These are phyloP conservation scores for Crotalus tigris DNA, from an alignment of 2,113 vertebrate genomes.

Conservation along the genomic window DNA sequence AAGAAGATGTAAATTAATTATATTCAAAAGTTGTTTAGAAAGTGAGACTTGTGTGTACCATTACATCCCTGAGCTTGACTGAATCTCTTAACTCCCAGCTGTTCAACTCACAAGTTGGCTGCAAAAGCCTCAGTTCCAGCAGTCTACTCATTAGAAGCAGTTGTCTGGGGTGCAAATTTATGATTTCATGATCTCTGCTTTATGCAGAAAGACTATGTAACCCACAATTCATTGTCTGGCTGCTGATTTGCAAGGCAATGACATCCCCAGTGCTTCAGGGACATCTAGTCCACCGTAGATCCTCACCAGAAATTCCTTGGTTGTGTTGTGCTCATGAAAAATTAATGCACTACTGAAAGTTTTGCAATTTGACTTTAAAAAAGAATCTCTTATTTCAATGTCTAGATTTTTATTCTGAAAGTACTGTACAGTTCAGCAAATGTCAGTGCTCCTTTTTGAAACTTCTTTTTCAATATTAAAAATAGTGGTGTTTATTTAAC, in stretches of 20 bases:
- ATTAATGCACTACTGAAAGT: background rate
- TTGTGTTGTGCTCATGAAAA: background rate
- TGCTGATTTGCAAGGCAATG: background rate
- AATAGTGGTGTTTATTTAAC: too few relatives aligned
- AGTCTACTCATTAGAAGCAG: background rate
- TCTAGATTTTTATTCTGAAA: background rate
- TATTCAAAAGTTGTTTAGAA: background rate
- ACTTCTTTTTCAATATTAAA: background rate
- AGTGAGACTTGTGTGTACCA: background rate
- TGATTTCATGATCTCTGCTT: background rate
- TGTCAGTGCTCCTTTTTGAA: background rate
- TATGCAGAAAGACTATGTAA: background rate
- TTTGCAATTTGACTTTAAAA: background rate
- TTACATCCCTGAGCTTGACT: background rate
- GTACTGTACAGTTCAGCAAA: background rate
- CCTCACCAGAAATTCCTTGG: background rate
- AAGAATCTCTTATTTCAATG: background rate
- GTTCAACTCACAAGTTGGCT: background rate
- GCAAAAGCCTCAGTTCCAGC: background rate
- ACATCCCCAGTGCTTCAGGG: background rate
- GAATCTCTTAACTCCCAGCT: background rate
- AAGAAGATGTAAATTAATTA: background rate
- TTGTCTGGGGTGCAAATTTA: background rate
- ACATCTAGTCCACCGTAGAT: background rate
- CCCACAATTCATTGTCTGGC: background rate